A percentile compares a stretch with the other conserved stretches of the same genome.
phyloP scores from a whole-genome alignment of 1,140 invertebrate genomes.

The Babylonia areolata region DNA sequence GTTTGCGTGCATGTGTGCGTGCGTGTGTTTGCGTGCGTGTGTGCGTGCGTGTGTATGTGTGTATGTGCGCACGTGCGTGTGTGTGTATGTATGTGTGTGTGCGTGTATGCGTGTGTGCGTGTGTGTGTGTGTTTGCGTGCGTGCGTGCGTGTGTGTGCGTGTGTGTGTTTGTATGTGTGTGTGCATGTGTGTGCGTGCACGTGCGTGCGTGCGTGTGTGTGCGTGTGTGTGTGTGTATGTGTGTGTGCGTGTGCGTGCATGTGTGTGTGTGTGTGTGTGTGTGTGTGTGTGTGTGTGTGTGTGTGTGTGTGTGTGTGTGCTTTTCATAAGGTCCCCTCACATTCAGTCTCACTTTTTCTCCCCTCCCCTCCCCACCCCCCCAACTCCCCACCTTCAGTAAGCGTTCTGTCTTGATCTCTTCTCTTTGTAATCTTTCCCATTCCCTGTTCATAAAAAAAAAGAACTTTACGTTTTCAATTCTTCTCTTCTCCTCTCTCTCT shows the following conservation, averaged over 20 bases:
- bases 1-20: not conserved
- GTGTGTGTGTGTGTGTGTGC: conserved; percentile 10
- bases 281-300: not conserved
- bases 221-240: conserved; percentile 1
- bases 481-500: not conserved
- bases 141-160: not conserved
- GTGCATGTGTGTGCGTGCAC: not conserved
- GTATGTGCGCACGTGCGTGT: not conserved
- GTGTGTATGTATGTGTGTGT: not conserved
- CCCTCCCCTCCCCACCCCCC: not conserved
- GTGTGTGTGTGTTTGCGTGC: not conserved
- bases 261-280: conserved; percentile 2
- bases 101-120: not conserved
- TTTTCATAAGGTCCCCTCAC: too few species aligned
- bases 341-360: not conserved
- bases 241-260: conserved; percentile 13
- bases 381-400: not conserved
- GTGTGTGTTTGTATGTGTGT: conserved; percentile 7
- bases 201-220: not conserved
- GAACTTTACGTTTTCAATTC: not conserved
- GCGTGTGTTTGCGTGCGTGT: not conserved
- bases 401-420: not conserved
- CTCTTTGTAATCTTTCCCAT: not conserved
- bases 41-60: not conserved
- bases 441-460: too few species aligned